A percentile compares a stretch with the other conserved stretches of the same genome.
phyloP scores from a whole-genome alignment of 2,888 invertebrate genomes.

The Caenorhabditis plicata region DNA sequence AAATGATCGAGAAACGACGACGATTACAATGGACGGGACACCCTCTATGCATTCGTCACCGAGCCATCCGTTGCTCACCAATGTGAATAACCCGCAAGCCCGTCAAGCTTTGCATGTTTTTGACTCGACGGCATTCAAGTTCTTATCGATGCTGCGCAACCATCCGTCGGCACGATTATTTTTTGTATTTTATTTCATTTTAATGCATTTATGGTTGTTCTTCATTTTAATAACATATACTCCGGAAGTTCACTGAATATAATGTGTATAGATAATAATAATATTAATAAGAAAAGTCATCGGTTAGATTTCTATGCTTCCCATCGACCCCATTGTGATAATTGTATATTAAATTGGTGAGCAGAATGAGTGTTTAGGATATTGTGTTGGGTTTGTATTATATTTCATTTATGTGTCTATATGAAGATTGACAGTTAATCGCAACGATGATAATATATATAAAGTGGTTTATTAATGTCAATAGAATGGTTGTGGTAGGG shows the following conservation, averaged over 20 bases:
- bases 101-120: constrained; percentile 32
- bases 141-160: constrained; percentile 34
- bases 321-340: neutral
- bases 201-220: constrained; percentile 82
- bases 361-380: no score
- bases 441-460: no score
- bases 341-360: neutral
- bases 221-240: constrained; percentile 78
- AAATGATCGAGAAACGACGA: constrained; percentile 28
- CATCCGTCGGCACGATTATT: constrained; percentile 80
- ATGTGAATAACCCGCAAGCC: constrained; percentile 28
- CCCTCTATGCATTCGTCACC: constrained; percentile 9
- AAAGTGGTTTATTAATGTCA: no score
- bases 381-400: no score
- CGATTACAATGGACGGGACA: constrained; percentile 27
- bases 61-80: constrained; percentile 20
- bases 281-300: no score
- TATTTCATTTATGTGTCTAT: no score
- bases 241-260: constrained; percentile 70
- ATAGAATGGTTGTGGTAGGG: no score
- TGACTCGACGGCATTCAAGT: constrained; percentile 37
- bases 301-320: neutral
- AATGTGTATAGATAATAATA: neutral
- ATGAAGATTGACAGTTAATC: no score
- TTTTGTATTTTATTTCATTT: constrained; percentile 82